Percentiles rank a stretch among this genome's conserved stretches.
Conservation (phyloP, 2,888 invertebrate genomes). For the Salpingus planirostris region DNA sequence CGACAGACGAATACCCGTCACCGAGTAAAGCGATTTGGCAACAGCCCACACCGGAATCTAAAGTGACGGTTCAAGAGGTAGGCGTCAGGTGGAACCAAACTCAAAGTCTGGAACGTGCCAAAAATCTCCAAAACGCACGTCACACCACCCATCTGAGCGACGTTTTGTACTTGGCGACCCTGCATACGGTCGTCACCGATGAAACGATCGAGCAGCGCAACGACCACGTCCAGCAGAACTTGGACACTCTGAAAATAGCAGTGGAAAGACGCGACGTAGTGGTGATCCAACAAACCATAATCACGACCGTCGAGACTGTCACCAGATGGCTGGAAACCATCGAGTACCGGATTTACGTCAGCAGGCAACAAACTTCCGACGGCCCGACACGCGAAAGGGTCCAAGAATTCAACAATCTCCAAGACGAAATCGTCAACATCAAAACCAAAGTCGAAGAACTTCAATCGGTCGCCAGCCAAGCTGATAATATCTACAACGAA, state of each 20-base stretch:
- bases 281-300: constrained; percentile 58
- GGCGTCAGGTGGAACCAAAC: constrained; percentile 46
- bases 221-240: constrained; percentile 52
- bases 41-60: constrained; percentile 22
- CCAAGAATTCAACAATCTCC: constrained; percentile 52
- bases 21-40: constrained; percentile 16
- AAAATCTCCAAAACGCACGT: constrained; percentile 47
- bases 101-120: constrained; percentile 48
- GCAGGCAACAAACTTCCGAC: constrained; percentile 48
- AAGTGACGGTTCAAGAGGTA: constrained; percentile 32
- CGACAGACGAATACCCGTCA: constrained; percentile 11
- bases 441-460: constrained; percentile 58
- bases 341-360: constrained; percentile 65
- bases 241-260: constrained; percentile 51
- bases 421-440: constrained; percentile 57
- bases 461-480: constrained; percentile 48
- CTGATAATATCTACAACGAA: constrained; percentile 43
- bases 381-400: constrained; percentile 53
- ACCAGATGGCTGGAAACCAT: constrained; percentile 80
- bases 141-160: constrained; percentile 51
- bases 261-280: constrained; percentile 49
- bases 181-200: constrained; percentile 48
- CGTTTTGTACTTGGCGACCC: constrained; percentile 52
- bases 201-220: constrained; percentile 48
- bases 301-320: constrained; percentile 70